Base-by-base conservation (phyloP, 2,888 invertebrate species). In the Leucoptera coffeella region DNA sequence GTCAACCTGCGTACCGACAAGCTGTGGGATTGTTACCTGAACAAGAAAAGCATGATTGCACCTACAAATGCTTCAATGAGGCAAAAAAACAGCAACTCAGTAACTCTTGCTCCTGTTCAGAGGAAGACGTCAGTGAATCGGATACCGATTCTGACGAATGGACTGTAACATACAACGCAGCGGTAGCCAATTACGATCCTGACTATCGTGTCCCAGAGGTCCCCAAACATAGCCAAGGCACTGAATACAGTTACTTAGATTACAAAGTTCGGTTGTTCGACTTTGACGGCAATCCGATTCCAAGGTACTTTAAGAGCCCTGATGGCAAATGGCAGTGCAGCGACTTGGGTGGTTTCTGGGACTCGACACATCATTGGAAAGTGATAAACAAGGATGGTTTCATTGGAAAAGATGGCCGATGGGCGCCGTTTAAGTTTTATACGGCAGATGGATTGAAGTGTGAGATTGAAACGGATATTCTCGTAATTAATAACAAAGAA, bases 111-210 rank as follows among this genome's bases (percentile, higher is more conserved):
- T 64, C 64, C 4, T 67, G 65, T 32, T 64, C 69, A 13, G 67
- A 67, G 33, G 60, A 64, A 1, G 58, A 58, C 39, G 53, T 53
- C 9, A 40, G 43, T 2, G 47, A 43, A 14, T 57, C 62, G 2
- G 64, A 58, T 28, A 64, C 65, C 1, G 67, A 69, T 34, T 51
- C 45, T 2, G 69, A 65, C 35, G 67, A 67, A 40, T 72, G 71
- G 69, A 36, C 61, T 19, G 43, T 72, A 11, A 67, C 69, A 35
- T 65, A 69, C 32, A 69, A 67, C n/a, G 67, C 71, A 5, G 67
- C 71, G 1, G 53, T 40, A 29, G 67, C 65, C 12, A 39, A 35
- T 8, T 69, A 47, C 32, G 49, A 60, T 37, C 60, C 60, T 2
- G 41, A 42, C 10, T 48, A 34, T 30, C 58, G 55, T 35, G 32